Base-by-base conservation (phyloP, 1,140 invertebrate species). In the Ladona fulva region DNA sequence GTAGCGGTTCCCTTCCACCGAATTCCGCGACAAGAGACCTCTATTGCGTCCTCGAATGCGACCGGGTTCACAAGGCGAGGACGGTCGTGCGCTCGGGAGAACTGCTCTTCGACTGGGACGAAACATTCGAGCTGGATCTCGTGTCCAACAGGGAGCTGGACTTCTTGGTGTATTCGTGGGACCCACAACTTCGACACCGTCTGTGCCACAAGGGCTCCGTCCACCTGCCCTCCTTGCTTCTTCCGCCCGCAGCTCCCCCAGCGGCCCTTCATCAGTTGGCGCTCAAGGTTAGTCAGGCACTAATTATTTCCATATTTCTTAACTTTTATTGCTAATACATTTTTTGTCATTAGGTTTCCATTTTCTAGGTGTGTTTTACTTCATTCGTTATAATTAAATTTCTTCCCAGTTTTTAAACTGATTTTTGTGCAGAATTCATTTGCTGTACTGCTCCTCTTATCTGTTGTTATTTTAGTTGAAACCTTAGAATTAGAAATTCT, bases 31-130 rank as follows among this genome's bases (percentile, higher is more conserved):
- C 94, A 76, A 87, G 95, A 79, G 97, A 98, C 86, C 87, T 99
- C 25, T 99, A 99, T 83, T 99, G 97, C 84, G 97, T 99, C 0
- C 88, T 99, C 42, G 97, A 99, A 84, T 95, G 96, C 82, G 97
- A 99, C 85, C 91, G 96, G 80, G 92, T 98, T 11, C 97, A 99
- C 86, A 98, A 99, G 87, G 97, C 97, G 3, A 86, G 97, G 29
- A 99, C 98, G 5, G 97, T 98, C 78, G 96, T 98, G n/a, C 90
- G 97, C 74, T 97, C 95, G 12, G 97, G 97, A 25, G 97, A 99
- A 84, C 89, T 98, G 16, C 95, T 97, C 83, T 99, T 99, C 85
- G 97, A 99, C 85, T 99, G 98, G 98, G 96, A 99, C 83, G 98
- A 99, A 87, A 96, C 95, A 25, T 99, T 99, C 82, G 97, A 99